These are phyloP conservation scores for Tor tambroides DNA, from an alignment of 2,113 vertebrate species.

Conservation along the genomic window DNA sequence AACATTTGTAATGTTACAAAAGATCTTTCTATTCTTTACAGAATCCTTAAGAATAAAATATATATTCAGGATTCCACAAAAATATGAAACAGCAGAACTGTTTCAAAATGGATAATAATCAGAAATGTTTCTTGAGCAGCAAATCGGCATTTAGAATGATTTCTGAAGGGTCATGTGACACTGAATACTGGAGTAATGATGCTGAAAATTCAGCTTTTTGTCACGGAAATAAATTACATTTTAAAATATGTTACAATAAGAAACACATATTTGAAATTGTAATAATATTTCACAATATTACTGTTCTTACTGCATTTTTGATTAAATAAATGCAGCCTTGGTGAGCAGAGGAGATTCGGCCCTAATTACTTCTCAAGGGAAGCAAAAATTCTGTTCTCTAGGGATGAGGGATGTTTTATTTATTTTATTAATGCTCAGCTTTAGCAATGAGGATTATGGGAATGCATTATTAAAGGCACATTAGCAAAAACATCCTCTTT, in stretches of 20 bases:
- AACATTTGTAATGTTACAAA: background rate
- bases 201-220: background rate
- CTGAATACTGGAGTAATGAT: background rate
- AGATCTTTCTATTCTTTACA: too few relatives aligned
- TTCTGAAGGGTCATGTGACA: background rate
- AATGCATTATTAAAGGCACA: background rate
- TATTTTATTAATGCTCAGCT: constrained; percentile 14
- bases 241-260: background rate
- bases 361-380: background rate
- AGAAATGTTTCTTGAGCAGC: background rate
- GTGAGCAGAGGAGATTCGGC: background rate
- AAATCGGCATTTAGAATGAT: background rate
- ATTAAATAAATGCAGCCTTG: background rate
- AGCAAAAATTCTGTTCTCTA: background rate
- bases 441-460: background rate
- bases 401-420: background rate
- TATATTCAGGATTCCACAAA: background rate
- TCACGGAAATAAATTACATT: background rate
- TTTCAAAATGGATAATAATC: background rate
- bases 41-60: too few relatives aligned
- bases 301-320: background rate
- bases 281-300: background rate
- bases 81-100: background rate
- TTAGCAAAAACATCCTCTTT: background rate
- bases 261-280: background rate